Evolutionary conservation across 2,888 invertebrate genomes (phyloP).

Genomic region (Melanostoma mellinum): DNA sequence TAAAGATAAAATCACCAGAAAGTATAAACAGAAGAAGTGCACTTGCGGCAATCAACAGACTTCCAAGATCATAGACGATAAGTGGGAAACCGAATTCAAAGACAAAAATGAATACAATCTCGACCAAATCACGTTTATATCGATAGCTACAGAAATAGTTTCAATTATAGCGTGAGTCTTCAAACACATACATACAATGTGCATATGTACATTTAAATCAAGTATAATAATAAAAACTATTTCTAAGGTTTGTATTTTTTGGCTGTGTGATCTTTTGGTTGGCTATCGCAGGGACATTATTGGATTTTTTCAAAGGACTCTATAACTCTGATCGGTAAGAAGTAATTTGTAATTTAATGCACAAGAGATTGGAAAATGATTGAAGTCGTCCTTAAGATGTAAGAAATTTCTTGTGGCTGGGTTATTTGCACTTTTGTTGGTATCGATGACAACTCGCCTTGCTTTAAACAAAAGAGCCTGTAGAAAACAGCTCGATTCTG

Average conservation of each 20-base stretch:
- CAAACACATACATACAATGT: neutral
- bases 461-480: constrained; percentile 18
- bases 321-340: constrained; percentile 34
- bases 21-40: neutral
- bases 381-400: neutral
- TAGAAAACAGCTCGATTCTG: neutral
- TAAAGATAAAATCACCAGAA: neutral
- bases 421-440: constrained; percentile 14
- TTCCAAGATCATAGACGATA: too few species aligned
- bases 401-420: constrained; percentile 1
- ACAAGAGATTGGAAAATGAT: neutral
- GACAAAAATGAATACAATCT: neutral
- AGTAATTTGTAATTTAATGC: neutral
- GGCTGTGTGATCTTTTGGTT: constrained; percentile 53
- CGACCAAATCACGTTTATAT: constrained; percentile 39
- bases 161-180: constrained; percentile 52
- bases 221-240: neutral
- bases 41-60: neutral
- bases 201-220: too few species aligned
- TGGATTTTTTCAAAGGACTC: constrained; percentile 19
- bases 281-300: constrained; percentile 19
- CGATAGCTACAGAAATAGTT: constrained; percentile 37
- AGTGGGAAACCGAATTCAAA: neutral
- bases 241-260: constrained; percentile 46
- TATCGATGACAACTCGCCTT: constrained; percentile 33